These are phyloP conservation scores for Drosophila quinaria DNA, from an alignment of 2,888 invertebrate species.

Conservation along the genomic window DNA sequence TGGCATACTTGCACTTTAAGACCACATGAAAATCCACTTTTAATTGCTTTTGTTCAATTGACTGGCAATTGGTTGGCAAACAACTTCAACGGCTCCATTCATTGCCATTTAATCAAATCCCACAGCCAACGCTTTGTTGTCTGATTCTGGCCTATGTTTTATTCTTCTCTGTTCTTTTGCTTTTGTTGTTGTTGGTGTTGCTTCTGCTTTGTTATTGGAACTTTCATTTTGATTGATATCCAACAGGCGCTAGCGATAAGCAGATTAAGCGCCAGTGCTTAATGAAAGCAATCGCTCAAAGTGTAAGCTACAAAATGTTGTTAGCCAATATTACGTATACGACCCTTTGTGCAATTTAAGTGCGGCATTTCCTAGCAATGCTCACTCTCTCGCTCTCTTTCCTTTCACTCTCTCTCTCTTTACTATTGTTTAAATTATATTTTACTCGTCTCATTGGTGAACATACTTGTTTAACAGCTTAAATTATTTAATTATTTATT, in stretches of 20 bases:
- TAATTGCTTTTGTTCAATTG: constrained; percentile 84
- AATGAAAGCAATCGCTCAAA: constrained; percentile 78
- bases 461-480: neutral
- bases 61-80: constrained; percentile 68
- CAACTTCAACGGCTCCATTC: constrained; percentile 20
- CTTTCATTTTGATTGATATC: constrained; percentile 74
- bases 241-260: constrained; percentile 62
- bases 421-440: neutral
- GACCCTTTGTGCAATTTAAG: constrained; percentile 41
- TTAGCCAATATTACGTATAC: constrained; percentile 42
- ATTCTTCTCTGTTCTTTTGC: constrained; percentile 1
- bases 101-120: constrained; percentile 67
- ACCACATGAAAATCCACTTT: constrained; percentile 81
- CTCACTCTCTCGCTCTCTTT: neutral
- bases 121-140: constrained; percentile 56
- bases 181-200: constrained; percentile 25
- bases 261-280: constrained; percentile 69
- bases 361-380: neutral
- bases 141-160: constrained; percentile 35
- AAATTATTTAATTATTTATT: neutral
- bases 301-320: constrained; percentile 51
- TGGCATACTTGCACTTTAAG: constrained; percentile 74
- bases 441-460: no score
- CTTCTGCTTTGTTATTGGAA: constrained; percentile 53
- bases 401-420: no score